Evolutionary conservation across 1,140 invertebrate species (phyloP).

Genomic region (Temnothorax longispinosus): DNA sequence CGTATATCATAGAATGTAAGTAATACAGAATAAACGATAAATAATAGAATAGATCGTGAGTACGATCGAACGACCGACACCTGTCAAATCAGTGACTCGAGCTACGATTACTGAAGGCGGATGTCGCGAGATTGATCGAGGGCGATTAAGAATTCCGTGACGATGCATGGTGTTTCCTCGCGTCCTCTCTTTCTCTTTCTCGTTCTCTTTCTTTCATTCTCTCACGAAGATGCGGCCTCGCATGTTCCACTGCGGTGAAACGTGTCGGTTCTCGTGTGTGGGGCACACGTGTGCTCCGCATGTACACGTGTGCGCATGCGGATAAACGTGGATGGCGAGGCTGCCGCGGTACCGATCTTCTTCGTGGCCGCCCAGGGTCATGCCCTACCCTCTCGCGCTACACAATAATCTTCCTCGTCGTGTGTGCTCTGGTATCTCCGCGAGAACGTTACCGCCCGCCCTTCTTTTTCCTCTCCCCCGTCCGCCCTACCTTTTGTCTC

Average conservation of each 20-base stretch:
- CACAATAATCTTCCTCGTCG: slow-evolving; percentile 81
- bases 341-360: slow-evolving; percentile 72
- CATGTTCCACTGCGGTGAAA: slow-evolving; percentile 13
- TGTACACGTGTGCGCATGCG: slow-evolving; percentile 51
- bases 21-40: too few species aligned
- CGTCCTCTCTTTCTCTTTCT: slow-evolving; percentile 46
- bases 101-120: not conserved
- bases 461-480: slow-evolving; percentile 28
- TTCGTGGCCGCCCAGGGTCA: slow-evolving; percentile 83
- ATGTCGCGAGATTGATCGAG: slow-evolving; percentile 77
- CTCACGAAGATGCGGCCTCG: slow-evolving; percentile 24
- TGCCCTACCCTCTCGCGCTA: slow-evolving; percentile 82
- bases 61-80: slow-evolving; percentile 26
- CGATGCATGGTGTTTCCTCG: slow-evolving; percentile 79
- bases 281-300: slow-evolving; percentile 10
- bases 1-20: too few species aligned
- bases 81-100: slow-evolving; percentile 41
- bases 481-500: slow-evolving; percentile 57
- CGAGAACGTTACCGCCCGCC: slow-evolving; percentile 60
- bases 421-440: slow-evolving; percentile 77
- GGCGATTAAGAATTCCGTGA: slow-evolving; percentile 84
- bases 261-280: slow-evolving; percentile 34
- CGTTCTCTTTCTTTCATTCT: slow-evolving; percentile 43
- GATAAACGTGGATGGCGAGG: slow-evolving; percentile 38
- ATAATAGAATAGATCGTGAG: not conserved